Percentiles rank a stretch among this genome's conserved stretches.
Evolutionary conservation across 2,113 vertebrate genomes (phyloP).

Genomic region (Marcusenius ussheri): DNA sequence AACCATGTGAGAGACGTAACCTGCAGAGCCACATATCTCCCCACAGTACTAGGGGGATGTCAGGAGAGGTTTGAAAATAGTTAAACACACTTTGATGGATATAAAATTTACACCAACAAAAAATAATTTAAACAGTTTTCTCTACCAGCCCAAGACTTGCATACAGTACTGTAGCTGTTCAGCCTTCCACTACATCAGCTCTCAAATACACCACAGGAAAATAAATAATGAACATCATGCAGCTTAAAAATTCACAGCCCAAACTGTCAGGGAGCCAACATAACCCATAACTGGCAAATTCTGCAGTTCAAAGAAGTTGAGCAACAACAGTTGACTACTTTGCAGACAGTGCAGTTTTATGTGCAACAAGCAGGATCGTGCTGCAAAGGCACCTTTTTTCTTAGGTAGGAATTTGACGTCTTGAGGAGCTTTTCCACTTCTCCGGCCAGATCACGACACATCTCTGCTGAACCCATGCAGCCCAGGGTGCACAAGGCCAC

Average conservation of each 20-base stretch:
- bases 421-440: slow-evolving; percentile 98
- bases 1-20: not conserved
- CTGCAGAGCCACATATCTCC: not conserved
- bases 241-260: not conserved
- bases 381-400: slow-evolving; percentile 82
- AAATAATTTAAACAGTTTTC: not conserved
- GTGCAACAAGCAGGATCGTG: not conserved
- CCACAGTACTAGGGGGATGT: not conserved
- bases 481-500: slow-evolving; percentile 95
- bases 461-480: slow-evolving; percentile 98
- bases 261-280: not conserved
- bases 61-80: not conserved
- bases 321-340: not conserved
- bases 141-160: not conserved
- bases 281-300: not conserved
- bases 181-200: not conserved
- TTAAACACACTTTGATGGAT: not conserved
- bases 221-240: not conserved
- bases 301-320: not conserved
- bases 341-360: not conserved
- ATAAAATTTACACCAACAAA: not conserved
- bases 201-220: not conserved
- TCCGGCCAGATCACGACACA: slow-evolving; percentile 97
- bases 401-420: slow-evolving; percentile 97
- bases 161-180: not conserved